These are phyloP conservation scores for Anastrepha obliqua DNA, from an alignment of 1,140 invertebrate genomes.

Conservation along the genomic window DNA sequence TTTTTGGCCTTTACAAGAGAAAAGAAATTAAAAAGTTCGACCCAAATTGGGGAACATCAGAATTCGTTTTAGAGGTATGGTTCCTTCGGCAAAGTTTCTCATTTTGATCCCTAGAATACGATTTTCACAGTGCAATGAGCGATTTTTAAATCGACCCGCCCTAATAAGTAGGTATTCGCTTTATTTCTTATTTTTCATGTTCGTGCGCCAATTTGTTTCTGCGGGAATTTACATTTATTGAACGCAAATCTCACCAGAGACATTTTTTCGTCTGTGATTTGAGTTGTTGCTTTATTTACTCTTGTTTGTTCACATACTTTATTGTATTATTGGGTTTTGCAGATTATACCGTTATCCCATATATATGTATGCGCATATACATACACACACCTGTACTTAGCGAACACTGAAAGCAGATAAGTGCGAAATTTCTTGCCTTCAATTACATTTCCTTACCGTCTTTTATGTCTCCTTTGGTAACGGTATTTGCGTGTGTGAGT, in stretches of 20 bases:
- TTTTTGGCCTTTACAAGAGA: too few relatives aligned
- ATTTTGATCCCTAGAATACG: too few relatives aligned
- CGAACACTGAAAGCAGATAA: background rate
- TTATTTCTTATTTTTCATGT: too few relatives aligned
- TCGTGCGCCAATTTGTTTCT: slow-evolving; percentile 10
- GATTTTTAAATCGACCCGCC: too few relatives aligned
- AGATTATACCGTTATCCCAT: too few relatives aligned
- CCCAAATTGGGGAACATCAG: too few relatives aligned
- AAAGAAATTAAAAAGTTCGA: too few relatives aligned
- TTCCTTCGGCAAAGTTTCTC: too few relatives aligned
- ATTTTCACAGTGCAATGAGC: too few relatives aligned
- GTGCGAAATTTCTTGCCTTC: slow-evolving; percentile 13
- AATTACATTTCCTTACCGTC: slow-evolving; percentile 7
- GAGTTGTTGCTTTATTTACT: background rate
- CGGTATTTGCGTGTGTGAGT: background rate
- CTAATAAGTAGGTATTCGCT: too few relatives aligned
- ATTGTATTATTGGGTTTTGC: background rate
- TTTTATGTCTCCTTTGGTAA: background rate
- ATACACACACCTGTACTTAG: background rate
- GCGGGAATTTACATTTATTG: slow-evolving; percentile 27
- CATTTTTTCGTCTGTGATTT: slow-evolving; percentile 23
- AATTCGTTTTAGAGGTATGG: too few relatives aligned
- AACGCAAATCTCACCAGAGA: slow-evolving; percentile 10
- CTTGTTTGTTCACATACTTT: background rate
- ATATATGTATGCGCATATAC: background rate